Conservation (phyloP, 2,797 vertebrate genomes). For the Potorous gilbertii region DNA sequence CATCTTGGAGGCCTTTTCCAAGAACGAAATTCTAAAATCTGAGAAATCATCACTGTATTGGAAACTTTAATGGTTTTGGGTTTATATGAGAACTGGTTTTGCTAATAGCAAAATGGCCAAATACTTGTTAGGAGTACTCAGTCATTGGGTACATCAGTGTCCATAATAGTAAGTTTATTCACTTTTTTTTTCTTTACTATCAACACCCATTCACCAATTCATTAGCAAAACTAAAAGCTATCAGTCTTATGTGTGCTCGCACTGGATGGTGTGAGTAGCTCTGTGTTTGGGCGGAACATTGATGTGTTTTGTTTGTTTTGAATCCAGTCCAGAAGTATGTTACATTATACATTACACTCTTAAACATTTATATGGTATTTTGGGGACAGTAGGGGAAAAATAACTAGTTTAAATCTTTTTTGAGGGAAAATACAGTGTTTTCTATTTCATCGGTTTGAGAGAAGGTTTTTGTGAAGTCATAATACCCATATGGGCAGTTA, state of each 20-base stretch:
- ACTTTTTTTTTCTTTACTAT: not conserved
- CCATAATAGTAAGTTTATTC: slow-evolving; percentile 6
- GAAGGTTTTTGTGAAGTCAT: not conserved
- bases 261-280: not conserved
- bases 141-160: not conserved
- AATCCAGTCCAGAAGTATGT: not conserved
- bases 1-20: not conserved
- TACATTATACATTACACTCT: not conserved
- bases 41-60: not conserved
- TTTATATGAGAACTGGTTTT: slow-evolving; percentile 26
- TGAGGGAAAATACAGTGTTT: not conserved
- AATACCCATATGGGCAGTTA: not conserved
- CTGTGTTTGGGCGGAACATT: not conserved
- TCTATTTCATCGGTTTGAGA: not conserved
- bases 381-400: not conserved
- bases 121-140: not conserved
- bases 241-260: not conserved
- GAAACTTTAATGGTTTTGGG: slow-evolving; percentile 55
- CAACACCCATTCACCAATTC: not conserved
- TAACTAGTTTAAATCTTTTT: not conserved
- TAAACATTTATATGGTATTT: not conserved
- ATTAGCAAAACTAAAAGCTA: not conserved
- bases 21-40: not conserved
- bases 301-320: not conserved
- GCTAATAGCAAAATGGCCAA: slow-evolving; percentile 47